phyloP scores from a whole-genome alignment of 2,113 vertebrate genomes.

The Hemibagrus wyckioides region DNA sequence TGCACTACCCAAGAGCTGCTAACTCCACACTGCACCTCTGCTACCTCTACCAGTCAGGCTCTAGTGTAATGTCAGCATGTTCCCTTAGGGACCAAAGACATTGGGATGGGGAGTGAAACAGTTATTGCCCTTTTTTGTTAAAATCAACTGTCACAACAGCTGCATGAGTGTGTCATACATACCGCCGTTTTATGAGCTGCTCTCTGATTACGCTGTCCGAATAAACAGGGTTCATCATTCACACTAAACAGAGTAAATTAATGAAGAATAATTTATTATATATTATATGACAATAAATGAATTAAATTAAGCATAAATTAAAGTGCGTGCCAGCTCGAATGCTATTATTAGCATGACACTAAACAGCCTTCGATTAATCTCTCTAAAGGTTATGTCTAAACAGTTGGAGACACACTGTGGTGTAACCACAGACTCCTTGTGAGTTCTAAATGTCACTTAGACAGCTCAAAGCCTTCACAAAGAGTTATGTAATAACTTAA shows the following conservation, averaged over 20 bases:
- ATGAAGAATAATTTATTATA: too few relatives aligned
- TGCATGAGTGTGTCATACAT: conserved; percentile 15
- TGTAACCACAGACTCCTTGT: neutral
- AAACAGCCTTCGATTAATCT: neutral
- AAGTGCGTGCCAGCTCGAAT: neutral
- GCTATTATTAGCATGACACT: neutral
- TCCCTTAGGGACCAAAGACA: conserved; percentile 40
- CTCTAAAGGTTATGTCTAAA: neutral
- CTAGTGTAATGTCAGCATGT: conserved; percentile 30
- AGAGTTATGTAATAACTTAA: neutral
- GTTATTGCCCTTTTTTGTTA: neutral
- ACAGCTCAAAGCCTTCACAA: neutral
- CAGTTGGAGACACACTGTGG: neutral
- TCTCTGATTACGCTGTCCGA: neutral
- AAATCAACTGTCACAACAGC: neutral
- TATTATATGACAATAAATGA: too few relatives aligned
- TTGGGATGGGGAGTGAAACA: neutral
- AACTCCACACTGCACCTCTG: conserved; percentile 44
- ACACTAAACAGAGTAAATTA: neutral
- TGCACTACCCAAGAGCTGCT: conserved; percentile 45
- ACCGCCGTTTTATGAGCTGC: conserved; percentile 3
- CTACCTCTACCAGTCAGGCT: conserved; percentile 43
- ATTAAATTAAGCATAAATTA: neutral
- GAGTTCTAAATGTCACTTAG: neutral
- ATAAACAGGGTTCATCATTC: neutral